Evolutionary conservation across 2,888 invertebrate species (phyloP), one percentile per base, ranked within the genome.

Genomic region (Brachynemurus nebulosus): DNA sequence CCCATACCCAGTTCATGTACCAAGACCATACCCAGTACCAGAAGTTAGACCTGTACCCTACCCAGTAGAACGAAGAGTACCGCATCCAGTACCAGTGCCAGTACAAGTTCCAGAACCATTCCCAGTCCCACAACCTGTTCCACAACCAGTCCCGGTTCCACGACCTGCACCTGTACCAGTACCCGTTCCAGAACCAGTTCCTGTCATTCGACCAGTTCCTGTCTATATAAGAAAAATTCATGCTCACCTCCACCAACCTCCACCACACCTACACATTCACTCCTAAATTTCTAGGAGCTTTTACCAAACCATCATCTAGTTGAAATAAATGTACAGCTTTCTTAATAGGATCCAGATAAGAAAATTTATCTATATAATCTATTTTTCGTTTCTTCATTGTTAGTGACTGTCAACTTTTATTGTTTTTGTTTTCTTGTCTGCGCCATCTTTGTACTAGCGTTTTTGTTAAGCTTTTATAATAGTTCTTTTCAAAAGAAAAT

Each of bases 11-110:
- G 67, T 69, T 17, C 63, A 65, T 21, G 60, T 70, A 2, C 63
- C 66, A 40, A 65, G 67, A 47, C 66, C 69, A 44, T 64, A 68
- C 3, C 61, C 69, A 12, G 69, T 70, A 35, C 67, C 68, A 45
- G 66, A 70, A 6, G 66, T 68, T 50, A 69, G 58, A 50, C 63
- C 62, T 53, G 68, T 70, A 52, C 70, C 71, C 40, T 68, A 68
- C 50, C 67, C 68, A 2, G 69, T 70, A 1, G 66, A 61, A 4
- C 37, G 65, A 5, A 54, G 60, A 45, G 61, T 59, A 2, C 53
- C 58, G 11, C 59, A 61, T 52, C 51, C 57, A 21, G 59, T 62
- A 7, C 19, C 33, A n/a, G 33, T 34, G 2, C 42, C 42, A 33
- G 14, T 18, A 25, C 33, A 47, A 7, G 52, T 55, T 17, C 51